These are phyloP conservation scores for Sphyrna mokarran DNA, from an alignment of 2,113 vertebrate species.

Conservation along the genomic window DNA sequence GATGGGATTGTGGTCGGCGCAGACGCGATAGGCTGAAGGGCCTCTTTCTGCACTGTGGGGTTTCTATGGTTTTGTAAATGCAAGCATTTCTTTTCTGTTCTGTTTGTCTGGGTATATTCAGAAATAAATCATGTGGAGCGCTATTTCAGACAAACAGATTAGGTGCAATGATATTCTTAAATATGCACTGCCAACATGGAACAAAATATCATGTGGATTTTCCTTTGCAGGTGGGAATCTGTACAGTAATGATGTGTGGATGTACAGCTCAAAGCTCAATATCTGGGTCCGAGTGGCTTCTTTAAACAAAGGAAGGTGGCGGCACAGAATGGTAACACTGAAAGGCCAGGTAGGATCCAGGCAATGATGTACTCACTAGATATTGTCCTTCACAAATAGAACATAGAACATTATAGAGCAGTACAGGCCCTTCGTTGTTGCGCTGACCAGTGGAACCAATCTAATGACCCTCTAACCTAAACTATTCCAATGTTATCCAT, in stretches of 20 bases:
- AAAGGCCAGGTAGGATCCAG: slow-evolving; percentile 59
- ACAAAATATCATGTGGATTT: slow-evolving; percentile 9
- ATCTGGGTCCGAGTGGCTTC: slow-evolving; percentile 64
- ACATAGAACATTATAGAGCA: too few relatives aligned
- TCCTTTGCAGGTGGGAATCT: slow-evolving; percentile 61
- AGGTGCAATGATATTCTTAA: neutral
- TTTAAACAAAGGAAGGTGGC: slow-evolving; percentile 61
- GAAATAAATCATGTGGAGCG: too few relatives aligned
- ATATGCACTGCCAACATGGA: neutral
- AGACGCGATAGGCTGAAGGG: too few relatives aligned
- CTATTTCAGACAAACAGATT: neutral
- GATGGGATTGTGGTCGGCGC: too few relatives aligned
- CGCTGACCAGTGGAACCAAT: too few relatives aligned
- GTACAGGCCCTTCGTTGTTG: too few relatives aligned
- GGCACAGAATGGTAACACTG: slow-evolving; percentile 61
- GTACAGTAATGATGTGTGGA: slow-evolving; percentile 63
- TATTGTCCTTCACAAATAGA: neutral
- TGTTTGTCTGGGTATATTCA: too few relatives aligned
- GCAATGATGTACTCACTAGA: neutral
- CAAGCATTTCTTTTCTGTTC: too few relatives aligned
- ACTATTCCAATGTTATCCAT: too few relatives aligned
- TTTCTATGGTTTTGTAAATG: too few relatives aligned
- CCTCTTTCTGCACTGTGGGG: too few relatives aligned
- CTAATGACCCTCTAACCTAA: too few relatives aligned
- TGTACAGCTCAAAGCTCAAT: slow-evolving; percentile 59